phyloP scores from a whole-genome alignment of 2,113 vertebrate genomes.

The Apus apus region DNA sequence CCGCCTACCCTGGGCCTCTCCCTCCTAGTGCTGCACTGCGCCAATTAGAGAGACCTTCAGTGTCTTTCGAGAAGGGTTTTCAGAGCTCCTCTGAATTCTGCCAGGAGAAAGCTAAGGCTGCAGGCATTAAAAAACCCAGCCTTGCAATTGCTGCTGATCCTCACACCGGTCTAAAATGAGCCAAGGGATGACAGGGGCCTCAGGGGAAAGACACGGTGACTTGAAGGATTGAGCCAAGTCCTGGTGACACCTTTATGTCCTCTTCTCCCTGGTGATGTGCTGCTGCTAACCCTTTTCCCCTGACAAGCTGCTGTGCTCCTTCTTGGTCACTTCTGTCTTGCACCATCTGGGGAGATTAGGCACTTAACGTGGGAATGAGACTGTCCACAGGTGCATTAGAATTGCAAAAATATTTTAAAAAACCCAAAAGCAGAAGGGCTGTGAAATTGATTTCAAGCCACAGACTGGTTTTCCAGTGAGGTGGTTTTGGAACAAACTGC shows the following conservation, averaged over 20 bases:
- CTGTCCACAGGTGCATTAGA: not conserved
- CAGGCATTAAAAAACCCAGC: not conserved
- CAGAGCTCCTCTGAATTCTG: slow-evolving; percentile 5
- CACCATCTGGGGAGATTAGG: not conserved
- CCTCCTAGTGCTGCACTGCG: not conserved
- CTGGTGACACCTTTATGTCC: not conserved
- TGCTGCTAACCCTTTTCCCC: not conserved
- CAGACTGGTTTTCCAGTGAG: not conserved
- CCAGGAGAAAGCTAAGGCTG: not conserved
- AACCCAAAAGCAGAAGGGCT: not conserved
- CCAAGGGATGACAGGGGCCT: not conserved
- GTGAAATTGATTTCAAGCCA: not conserved
- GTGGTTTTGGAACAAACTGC: not conserved
- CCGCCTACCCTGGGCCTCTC: not conserved
- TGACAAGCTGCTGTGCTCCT: not conserved
- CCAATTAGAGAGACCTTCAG: not conserved
- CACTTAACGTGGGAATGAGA: not conserved
- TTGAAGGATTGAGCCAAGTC: not conserved
- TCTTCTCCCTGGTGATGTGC: not conserved
- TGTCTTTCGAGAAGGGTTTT: slow-evolving; percentile 11
- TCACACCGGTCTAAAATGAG: rapidly evolving
- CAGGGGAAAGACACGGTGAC: not conserved
- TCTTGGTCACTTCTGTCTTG: not conserved
- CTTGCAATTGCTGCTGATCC: not conserved
- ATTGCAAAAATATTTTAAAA: not conserved